A percentile compares a stretch with the other conserved stretches of the same genome.
Evolutionary conservation across 2,888 invertebrate species (phyloP).

Genomic region (Clusia tigrina): DNA sequence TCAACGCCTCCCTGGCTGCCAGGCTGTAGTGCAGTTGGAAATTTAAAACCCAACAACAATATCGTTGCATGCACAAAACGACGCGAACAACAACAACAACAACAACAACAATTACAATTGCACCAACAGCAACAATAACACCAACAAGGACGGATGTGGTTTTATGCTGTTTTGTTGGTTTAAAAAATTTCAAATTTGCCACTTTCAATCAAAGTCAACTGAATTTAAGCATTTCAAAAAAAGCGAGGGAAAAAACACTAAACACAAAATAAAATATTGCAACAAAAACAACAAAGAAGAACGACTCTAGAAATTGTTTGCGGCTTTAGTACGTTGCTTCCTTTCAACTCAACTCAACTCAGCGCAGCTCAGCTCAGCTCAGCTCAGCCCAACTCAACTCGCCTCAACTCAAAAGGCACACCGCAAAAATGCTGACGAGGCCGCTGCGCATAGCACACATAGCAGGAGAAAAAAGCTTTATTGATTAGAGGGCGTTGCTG

Average conservation of each 20-base stretch:
- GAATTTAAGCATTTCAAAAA: slow-evolving; percentile 2
- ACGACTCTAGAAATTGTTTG: too few species aligned
- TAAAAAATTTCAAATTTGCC: slow-evolving; percentile 15
- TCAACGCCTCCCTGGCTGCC: too few species aligned
- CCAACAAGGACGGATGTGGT: slow-evolving; percentile 24
- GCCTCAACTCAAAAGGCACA: background rate
- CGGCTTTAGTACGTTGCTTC: slow-evolving; percentile 13
- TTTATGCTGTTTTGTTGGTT: background rate
- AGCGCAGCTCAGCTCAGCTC: too few species aligned
- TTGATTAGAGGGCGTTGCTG: slow-evolving; percentile 17
- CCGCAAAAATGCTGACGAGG: slow-evolving; percentile 11
- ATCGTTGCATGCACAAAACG: slow-evolving; percentile 59
- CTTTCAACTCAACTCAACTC: too few species aligned
- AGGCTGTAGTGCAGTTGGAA: too few species aligned
- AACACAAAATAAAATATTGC: slow-evolving; percentile 7
- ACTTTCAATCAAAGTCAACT: slow-evolving; percentile 15
- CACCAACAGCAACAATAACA: slow-evolving; percentile 30
- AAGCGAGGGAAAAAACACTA: background rate
- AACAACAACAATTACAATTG: slow-evolving; percentile 18
- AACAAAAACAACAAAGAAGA: background rate
- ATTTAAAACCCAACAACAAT: slow-evolving; percentile 40
- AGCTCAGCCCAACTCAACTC: too few species aligned
- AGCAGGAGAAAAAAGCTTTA: background rate
- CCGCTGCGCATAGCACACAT: background rate
- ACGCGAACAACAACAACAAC: slow-evolving; percentile 36